Evolutionary conservation across 2,797 vertebrate genomes (phyloP), one percentile per base, ranked within the genome.

Genomic region (Spinus pinus): DNA sequence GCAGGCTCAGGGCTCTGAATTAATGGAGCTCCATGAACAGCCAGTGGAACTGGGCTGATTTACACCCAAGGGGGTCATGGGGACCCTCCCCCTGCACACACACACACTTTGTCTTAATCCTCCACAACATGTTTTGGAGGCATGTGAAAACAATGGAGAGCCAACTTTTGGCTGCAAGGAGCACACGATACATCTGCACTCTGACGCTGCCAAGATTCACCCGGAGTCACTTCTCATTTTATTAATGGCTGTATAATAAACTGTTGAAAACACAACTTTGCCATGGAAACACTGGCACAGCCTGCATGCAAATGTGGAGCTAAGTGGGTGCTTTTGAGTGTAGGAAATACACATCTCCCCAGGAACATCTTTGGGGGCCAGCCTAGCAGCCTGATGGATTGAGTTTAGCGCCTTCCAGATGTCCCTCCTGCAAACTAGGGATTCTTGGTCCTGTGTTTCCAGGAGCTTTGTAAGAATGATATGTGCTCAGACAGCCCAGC

Each of bases 121-220:
- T 69, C 53, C 84, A 53, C 75, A 95, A 46, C 7, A 5, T 78
- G 88, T 51, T 91, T 85, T 81, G 84, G 65, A 93, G 72, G 58
- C 86, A 74, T 54, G 64, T 47, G 57, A 61, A 81, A 94, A 94
- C 81, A 93, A 93, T 6, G 49, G 74, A 84, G 49, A 90, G 67
- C 51, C 81, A 80, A 49, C 62, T 90, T 93, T n/a, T 90, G 94
- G 82, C 95, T 75, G 82, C 81, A 54, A 78, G 87, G 51, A 86
- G 30, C 90, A 81, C 56, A 61, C 25, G 12, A 74, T 83, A 86
- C 94, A 97, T 93, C 96, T 96, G 95, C 21, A 20, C 64, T 71
- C 62, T 9, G 75, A 81, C 1, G 3, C 83, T 94, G 96, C 96
- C 96, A 97, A 93, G 90, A 90, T 86, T 93, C 93, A 93, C 79